Evolutionary conservation across 2,113 vertebrate species (phyloP), one percentile per base, ranked within the genome.

Genomic region (Excalfactoria chinensis): DNA sequence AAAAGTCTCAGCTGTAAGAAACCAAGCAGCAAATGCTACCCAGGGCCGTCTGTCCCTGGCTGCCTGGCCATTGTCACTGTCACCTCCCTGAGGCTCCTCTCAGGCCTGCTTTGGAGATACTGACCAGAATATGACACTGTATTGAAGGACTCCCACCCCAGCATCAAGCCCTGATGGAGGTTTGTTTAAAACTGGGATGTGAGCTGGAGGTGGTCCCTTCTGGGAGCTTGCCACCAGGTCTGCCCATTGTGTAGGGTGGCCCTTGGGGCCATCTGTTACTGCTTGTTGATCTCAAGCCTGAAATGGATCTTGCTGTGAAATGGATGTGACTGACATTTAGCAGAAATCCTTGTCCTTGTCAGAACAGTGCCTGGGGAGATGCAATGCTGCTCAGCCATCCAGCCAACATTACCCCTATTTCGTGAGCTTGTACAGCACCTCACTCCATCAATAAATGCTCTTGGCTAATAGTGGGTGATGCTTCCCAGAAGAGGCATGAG

Each of bases 311-410:
- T 77, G 71, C 68, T 88, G 75, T 2, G 2, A 64, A 85, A 79
- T 0, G 10, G 92, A 93, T 80, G 92, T 89, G 82, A 63, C 69
- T 96, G 95, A 94, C 90, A 93, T 96, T 95, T 95, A 93, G 79
- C 79, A 46, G 85, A 41, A 83, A 59, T 76, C 68, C 49, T 83
- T 73, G 59, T n/a, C 91, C 68, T 82, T 20, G 2, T 94, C 93
- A 89, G 64, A 89, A 63, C 41, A 77, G 68, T 46, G 93, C 94
- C 94, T 74, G 90, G 85, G 85, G 95, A 95, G 88, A 80, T 2
- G 15, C 68, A 76, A 75, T 28, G 82, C 2, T 0, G 4, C 79
- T 94, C 75, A 83, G 53, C 90, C 79, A 55, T 64, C 82, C 25
- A 2, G 51, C 67, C 35, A 69, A 34, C 1, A 7, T 1, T 9